Conservation (phyloP, 1,140 invertebrate genomes). For the Ganaspis sp. region DNA sequence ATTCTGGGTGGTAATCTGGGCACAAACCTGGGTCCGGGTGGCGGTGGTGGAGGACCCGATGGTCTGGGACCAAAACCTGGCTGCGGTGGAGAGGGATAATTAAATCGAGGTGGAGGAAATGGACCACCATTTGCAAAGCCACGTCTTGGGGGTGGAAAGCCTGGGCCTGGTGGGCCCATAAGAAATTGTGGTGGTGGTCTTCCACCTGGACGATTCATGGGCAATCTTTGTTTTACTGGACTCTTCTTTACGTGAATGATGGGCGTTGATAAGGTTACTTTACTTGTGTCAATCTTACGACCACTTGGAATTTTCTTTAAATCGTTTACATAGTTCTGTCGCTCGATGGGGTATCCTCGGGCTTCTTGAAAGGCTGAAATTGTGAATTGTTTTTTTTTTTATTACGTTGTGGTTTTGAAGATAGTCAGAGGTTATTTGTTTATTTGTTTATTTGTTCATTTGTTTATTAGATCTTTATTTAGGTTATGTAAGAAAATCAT, state of each 20-base stretch:
- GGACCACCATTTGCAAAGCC: constrained; percentile 46
- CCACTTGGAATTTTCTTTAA: constrained; percentile 38
- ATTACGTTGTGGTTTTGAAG: no score
- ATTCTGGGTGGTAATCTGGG: constrained; percentile 39
- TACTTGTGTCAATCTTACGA: constrained; percentile 52
- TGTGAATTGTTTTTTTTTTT: no score
- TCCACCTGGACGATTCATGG: constrained; percentile 21
- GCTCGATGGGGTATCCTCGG: constrained; percentile 79
- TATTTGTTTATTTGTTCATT: no score
- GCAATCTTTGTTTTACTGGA: background rate
- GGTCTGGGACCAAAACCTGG: constrained; percentile 39
- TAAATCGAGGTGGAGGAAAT: constrained; percentile 46
- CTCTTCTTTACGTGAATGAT: background rate
- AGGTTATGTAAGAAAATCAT: no score
- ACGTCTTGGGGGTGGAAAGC: constrained; percentile 39
- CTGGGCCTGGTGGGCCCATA: constrained; percentile 45
- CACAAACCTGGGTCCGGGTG: constrained; percentile 46
- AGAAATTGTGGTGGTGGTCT: constrained; percentile 33
- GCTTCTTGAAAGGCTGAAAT: constrained; percentile 78
- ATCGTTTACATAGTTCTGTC: constrained; percentile 72
- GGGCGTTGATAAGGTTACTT: constrained; percentile 25
- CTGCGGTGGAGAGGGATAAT: constrained; percentile 49
- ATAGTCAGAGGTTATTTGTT: no score
- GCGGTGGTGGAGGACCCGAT: constrained; percentile 19
- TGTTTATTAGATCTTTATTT: no score